Percentiles rank a stretch among this genome's conserved stretches.
These are phyloP conservation scores for Ochlodes sylvanus DNA, from an alignment of 2,888 invertebrate genomes.

Conservation along the genomic window DNA sequence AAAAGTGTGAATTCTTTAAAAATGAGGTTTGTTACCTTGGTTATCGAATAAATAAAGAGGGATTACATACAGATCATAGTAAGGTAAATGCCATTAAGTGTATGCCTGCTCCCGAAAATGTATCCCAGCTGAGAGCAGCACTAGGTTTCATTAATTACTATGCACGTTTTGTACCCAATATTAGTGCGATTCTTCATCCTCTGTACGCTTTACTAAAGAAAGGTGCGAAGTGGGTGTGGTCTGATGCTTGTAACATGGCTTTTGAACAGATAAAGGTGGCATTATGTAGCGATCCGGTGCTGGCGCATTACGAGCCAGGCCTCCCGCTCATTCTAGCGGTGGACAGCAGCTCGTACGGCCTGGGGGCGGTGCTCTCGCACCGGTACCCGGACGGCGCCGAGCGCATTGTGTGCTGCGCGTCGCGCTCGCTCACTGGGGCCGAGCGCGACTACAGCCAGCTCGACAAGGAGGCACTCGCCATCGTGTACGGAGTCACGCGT, in stretches of 20 bases:
- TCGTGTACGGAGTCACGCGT: too few species aligned
- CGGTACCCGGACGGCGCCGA: too few species aligned
- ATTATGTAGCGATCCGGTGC: constrained; percentile 26
- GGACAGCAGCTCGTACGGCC: not conserved
- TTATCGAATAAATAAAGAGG: constrained; percentile 26
- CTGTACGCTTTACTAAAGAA: constrained; percentile 25
- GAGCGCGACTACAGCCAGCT: too few species aligned
- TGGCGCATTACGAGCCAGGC: constrained; percentile 26
- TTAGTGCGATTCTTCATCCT: constrained; percentile 31
- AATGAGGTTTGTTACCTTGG: constrained; percentile 4
- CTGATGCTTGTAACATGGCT: constrained; percentile 26
- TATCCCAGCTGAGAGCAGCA: constrained; percentile 41
- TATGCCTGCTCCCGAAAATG: constrained; percentile 36
- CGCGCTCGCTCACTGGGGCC: too few species aligned
- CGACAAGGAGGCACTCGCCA: too few species aligned
- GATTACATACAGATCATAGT: constrained; percentile 36
- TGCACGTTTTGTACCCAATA: constrained; percentile 35
- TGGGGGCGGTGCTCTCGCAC: too few species aligned
- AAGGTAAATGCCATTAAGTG: constrained; percentile 32
- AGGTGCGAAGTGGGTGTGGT: constrained; percentile 41
- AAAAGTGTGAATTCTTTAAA: constrained; percentile 28
- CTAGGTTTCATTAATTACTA: constrained; percentile 47
- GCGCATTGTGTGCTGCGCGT: too few species aligned
- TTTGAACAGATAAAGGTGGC: constrained; percentile 20
- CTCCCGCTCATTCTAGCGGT: not conserved